A percentile compares a stretch with the other conserved stretches of the same genome.
Evolutionary conservation across 2,797 vertebrate species (phyloP).

Genomic region (Sciurus vulgaris): DNA sequence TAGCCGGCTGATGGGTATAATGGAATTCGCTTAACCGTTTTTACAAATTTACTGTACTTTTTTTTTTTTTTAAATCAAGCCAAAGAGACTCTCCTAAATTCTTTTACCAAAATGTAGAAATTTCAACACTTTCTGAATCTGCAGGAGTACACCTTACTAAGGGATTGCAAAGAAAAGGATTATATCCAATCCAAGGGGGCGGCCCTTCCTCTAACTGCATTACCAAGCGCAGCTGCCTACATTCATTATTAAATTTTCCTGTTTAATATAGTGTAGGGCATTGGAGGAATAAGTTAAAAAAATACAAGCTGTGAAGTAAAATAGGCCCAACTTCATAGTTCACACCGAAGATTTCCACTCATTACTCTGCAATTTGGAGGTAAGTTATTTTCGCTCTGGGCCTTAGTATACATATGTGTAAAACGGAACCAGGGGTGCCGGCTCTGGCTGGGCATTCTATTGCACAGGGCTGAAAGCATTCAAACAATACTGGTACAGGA

Average conservation of each 20-base stretch:
- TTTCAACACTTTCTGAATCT: slow-evolving; percentile 34
- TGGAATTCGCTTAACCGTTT: slow-evolving; percentile 10
- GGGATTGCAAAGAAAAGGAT: not conserved
- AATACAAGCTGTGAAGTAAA: not conserved
- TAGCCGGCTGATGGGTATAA: not conserved
- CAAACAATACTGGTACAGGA: not conserved
- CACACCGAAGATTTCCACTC: not conserved
- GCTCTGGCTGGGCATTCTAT: not conserved
- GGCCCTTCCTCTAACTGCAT: not conserved
- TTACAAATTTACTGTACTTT: slow-evolving; percentile 21
- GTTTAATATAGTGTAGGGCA: not conserved
- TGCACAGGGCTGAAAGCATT: not conserved
- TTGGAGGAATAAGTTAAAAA: not conserved
- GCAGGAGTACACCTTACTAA: not conserved
- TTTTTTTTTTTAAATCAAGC: not conserved
- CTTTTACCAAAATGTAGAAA: slow-evolving; percentile 20
- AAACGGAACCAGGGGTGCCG: not conserved
- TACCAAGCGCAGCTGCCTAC: not conserved
- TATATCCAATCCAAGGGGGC: not conserved
- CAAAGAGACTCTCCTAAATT: not conserved
- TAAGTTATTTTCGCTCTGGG: not conserved
- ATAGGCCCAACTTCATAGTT: not conserved
- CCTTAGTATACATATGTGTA: not conserved
- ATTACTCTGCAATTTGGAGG: not conserved
- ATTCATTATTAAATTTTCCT: not conserved